Base-by-base conservation (phyloP, 2,888 invertebrate species). In the Hirtodrosophila alboralis region DNA sequence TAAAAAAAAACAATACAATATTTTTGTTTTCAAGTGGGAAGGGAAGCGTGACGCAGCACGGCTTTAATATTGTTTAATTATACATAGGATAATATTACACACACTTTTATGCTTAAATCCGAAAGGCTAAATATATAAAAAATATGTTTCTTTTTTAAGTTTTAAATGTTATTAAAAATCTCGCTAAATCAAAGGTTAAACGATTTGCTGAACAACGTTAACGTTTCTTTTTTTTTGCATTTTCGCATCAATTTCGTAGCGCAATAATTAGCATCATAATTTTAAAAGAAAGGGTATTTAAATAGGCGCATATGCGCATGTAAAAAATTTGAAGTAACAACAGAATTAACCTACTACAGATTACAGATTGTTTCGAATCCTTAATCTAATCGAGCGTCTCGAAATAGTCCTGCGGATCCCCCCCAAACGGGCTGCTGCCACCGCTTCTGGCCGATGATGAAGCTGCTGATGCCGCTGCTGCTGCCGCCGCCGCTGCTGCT, bases 321-420 rank as follows among this genome's bases (percentile, higher is more conserved):
- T 52, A 54, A 44, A 65, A 76, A 64, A 75, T 36, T n/a, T 62
- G 57, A 75, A 75, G 40, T 76, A 80, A 84, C 75, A 84, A 84
- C 84, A 73, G 84, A 75, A 84, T 77, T 73, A 80, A 77, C 56
- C 77, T 80, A 79, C 60, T 65, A 56, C 51, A 48, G 69, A 65
- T 71, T 69, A 54, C 49, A 64, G 65, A 48, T 70, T 47, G 36
- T 26, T 52, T 28, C 18, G 44, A 34, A 47, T 57, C 65, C 65
- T 49, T 70, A 84, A 78, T 51, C 74, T 84, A 84, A 59, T 84
- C 80, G 66, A 80, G 81, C 57, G 81, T 75, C 66, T 84, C 84
- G 49, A 81, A 84, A 34, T 58, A 84, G 62, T 84, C 81, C 41
- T 66, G 70, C 59, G 84, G 81, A 61, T 80, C 80, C 34, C 47